Evolutionary conservation across 2,888 invertebrate genomes (phyloP).

Genomic region (Acronicta leporina): DNA sequence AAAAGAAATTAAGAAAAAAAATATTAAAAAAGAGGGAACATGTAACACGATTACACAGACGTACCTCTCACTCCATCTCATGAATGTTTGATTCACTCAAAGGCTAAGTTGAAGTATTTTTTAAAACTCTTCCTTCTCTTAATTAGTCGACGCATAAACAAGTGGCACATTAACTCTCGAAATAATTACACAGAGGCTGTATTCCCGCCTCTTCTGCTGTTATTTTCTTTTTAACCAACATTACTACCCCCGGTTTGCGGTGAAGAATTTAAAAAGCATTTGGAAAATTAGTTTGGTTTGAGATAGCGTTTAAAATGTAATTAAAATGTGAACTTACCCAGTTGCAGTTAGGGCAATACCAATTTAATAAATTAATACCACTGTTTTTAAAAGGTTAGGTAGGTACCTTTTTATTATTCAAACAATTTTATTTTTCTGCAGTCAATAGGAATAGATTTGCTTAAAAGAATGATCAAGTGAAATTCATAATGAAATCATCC

Average conservation of each 20-base stretch:
- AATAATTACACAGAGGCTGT: constrained; percentile 84
- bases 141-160: constrained; percentile 88
- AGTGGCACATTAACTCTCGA: constrained; percentile 86
- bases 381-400: too few relatives aligned
- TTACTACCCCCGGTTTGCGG: constrained; percentile 78
- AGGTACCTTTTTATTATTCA: too few relatives aligned
- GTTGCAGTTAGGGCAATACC: constrained; percentile 16
- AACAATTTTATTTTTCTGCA: too few relatives aligned
- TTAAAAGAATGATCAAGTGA: too few relatives aligned
- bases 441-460: too few relatives aligned
- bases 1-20: constrained; percentile 61
- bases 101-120: constrained; percentile 76
- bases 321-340: constrained; percentile 49
- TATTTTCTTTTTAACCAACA: constrained; percentile 57
- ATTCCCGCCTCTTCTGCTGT: constrained; percentile 69
- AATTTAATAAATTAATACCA: too few relatives aligned
- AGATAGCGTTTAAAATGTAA: constrained; percentile 70
- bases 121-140: constrained; percentile 83
- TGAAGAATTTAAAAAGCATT: constrained; percentile 86
- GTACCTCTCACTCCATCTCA: constrained; percentile 70
- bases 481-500: too few relatives aligned
- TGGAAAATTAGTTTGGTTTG: constrained; percentile 80
- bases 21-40: constrained; percentile 64
- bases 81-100: constrained; percentile 84
- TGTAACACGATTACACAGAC: constrained; percentile 67